Base-by-base conservation (phyloP, 1,140 invertebrate genomes). In the Ceratina japonica region DNA sequence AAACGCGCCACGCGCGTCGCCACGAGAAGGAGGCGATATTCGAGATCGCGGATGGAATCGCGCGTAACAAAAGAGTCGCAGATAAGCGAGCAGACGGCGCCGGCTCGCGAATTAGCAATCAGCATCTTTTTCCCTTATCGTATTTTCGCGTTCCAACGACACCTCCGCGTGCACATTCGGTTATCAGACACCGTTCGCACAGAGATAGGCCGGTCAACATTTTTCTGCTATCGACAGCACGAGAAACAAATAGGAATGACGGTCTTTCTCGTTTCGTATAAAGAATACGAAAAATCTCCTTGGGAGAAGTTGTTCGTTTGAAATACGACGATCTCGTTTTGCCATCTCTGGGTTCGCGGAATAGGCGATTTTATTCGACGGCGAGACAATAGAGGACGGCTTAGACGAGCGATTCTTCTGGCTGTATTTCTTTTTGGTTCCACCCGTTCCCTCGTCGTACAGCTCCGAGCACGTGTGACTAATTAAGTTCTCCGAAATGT, bases 11-110 rank as follows among this genome's bases (percentile, higher is more conserved):
- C 69, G 31, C 31, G 56, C 15, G 61, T 75, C 20, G 24, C n/a
- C 16, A 2, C 10, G 37, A 44, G 10, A 24, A 18, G 20, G 22
- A n/a, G 8, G 37, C 51, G 74, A 31, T 18, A 75, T 75, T 59
- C 54, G 52, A 59, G 63, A 54, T 4, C 20, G 51, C 37, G 58
- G 37, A 58, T 68, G 65, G 44, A 74, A 64, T 71, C 24, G 66
- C 75, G 58, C 24, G 49, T 37, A 62, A 71, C 49, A 71, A 77
- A 61, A 61, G 65, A 71, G 75, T n/a, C 20, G 58, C 12, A 71
- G 75, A 77, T 77, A 77, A 77, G 10, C 49, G 49, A 70, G 68
- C 59, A 72, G 75, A 71, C 75, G 75, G 75, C 75, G 75, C 68
- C 75, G 75, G 7, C 68, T n/a, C 37, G 68, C 62, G 63, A 71